Percentiles rank a stretch among this genome's conserved stretches.
Conservation (phyloP, 2,113 vertebrate genomes). For the Pelobates fuscus region DNA sequence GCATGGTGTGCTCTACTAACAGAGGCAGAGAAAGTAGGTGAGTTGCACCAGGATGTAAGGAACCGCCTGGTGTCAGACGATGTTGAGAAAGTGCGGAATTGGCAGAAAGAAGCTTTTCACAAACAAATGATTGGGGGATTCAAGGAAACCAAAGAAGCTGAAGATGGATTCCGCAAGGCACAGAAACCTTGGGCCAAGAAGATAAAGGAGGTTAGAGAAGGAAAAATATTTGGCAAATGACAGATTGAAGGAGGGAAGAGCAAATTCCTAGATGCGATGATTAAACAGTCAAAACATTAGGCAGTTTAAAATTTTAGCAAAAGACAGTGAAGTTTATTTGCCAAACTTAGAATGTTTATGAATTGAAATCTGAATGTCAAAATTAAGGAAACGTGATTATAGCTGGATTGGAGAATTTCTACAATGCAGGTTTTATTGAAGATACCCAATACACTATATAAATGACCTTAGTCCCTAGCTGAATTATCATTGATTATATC, state of each 20-base stretch:
- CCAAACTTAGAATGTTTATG: too few relatives aligned
- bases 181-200: conserved; percentile 99
- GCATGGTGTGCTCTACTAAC: conserved; percentile 94
- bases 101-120: conserved; percentile 97
- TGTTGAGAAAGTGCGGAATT: conserved; percentile 96
- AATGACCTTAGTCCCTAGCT: too few relatives aligned
- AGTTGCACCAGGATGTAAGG: conserved; percentile 95
- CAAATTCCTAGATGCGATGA: too few relatives aligned
- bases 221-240: not conserved
- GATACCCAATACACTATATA: too few relatives aligned
- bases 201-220: conserved; percentile 87
- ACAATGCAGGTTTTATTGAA: too few relatives aligned
- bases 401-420: too few relatives aligned
- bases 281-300: too few relatives aligned
- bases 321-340: too few relatives aligned
- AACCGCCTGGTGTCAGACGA: conserved; percentile 88
- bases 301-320: too few relatives aligned
- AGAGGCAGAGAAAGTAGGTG: conserved; percentile 91
- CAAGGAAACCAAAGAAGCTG: conserved; percentile 96
- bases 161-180: conserved; percentile 95
- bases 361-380: too few relatives aligned
- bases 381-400: too few relatives aligned
- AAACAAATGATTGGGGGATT: conserved; percentile 98
- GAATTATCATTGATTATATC: fast-evolving
- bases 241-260: too few relatives aligned